These are phyloP conservation scores for Echiichthys vipera DNA, from an alignment of 2,797 vertebrate species.

Conservation along the genomic window DNA sequence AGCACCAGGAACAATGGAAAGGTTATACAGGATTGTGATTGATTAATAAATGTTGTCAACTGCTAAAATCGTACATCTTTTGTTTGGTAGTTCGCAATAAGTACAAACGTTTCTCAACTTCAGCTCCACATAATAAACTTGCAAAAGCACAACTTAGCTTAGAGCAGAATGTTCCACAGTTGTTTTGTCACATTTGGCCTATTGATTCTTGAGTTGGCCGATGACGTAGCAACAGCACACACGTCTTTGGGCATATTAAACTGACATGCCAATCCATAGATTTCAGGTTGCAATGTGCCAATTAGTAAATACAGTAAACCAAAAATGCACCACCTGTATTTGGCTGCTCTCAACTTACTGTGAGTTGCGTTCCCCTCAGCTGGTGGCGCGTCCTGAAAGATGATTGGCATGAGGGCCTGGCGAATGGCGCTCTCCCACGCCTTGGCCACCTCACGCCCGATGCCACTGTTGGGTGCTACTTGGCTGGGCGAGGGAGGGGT, in stretches of 20 bases:
- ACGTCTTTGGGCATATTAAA: not conserved
- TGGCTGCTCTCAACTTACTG: slow-evolving; percentile 70
- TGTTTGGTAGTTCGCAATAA: not conserved
- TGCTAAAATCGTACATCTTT: not conserved
- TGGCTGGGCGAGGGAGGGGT: slow-evolving; percentile 79
- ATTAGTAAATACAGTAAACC: not conserved
- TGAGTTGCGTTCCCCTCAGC: slow-evolving; percentile 81
- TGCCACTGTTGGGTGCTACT: slow-evolving; percentile 83
- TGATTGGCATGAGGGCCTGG: slow-evolving; percentile 92
- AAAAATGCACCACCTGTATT: not conserved
- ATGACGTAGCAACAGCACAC: not conserved
- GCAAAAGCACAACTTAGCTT: not conserved
- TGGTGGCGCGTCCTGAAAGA: slow-evolving; percentile 86
- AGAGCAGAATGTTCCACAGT: not conserved
- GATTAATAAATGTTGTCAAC: not conserved
- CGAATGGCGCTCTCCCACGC: slow-evolving; percentile 91
- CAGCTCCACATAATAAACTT: not conserved
- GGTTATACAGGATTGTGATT: not conserved
- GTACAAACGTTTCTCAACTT: not conserved
- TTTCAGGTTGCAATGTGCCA: not conserved
- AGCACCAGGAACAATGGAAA: slow-evolving; percentile 18
- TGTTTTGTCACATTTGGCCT: not conserved
- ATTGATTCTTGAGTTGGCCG: not conserved
- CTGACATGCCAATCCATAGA: not conserved
- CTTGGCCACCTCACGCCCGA: slow-evolving; percentile 87